Percentiles rank a stretch among this genome's conserved stretches.
Evolutionary conservation across 2,113 vertebrate genomes (phyloP).

Genomic region (Patagioenas fasciata): DNA sequence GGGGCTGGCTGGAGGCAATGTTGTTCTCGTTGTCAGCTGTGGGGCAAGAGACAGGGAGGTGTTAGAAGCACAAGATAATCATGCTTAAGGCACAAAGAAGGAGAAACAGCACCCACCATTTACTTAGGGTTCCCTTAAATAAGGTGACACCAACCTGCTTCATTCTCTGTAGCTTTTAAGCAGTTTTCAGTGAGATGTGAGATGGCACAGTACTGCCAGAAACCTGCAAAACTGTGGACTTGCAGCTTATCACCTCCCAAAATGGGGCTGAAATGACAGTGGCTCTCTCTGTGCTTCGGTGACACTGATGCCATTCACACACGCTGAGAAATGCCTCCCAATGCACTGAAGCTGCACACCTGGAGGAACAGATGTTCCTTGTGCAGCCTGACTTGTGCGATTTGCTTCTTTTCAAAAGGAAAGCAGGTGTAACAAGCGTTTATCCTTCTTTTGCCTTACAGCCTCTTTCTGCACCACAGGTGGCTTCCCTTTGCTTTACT

Average conservation of each 20-base stretch:
- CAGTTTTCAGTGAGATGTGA: background rate
- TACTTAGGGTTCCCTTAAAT: background rate
- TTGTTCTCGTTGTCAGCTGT: slow-evolving; percentile 96
- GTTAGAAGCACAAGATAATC: slow-evolving; percentile 6
- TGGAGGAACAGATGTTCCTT: background rate
- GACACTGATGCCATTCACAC: background rate
- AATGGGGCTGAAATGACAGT: background rate
- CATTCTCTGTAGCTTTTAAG: background rate
- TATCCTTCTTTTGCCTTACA: background rate
- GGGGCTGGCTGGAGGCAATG: slow-evolving; percentile 87
- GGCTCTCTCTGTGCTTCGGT: background rate
- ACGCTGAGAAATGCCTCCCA: background rate
- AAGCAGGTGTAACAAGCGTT: background rate
- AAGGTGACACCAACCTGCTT: background rate
- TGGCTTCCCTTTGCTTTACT: background rate
- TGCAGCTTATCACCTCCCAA: background rate
- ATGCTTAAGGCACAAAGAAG: background rate
- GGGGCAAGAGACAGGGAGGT: slow-evolving; percentile 32
- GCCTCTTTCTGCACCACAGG: background rate
- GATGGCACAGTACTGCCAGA: background rate
- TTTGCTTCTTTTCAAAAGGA: fast-evolving
- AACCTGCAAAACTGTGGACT: background rate
- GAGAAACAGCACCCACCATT: background rate
- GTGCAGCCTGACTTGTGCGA: background rate
- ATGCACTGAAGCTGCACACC: background rate